Evolutionary conservation across 2,888 invertebrate genomes (phyloP).

Genomic region (Hydrotaea diabolus): DNA sequence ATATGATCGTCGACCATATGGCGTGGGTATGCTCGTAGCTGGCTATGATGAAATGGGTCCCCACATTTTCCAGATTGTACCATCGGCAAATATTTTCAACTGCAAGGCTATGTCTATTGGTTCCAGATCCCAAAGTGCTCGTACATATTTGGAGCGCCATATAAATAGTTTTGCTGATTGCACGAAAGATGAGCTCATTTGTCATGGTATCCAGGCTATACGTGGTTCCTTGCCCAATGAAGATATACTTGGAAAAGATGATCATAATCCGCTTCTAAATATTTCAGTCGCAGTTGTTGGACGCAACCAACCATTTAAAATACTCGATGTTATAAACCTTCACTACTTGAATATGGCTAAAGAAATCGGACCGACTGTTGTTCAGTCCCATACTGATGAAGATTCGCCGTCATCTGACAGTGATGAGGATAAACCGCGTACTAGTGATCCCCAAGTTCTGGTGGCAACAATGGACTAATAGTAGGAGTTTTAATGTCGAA

Average conservation of each 20-base stretch:
- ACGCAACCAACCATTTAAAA: constrained; percentile 89
- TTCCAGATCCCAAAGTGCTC: constrained; percentile 96
- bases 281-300: constrained; percentile 97
- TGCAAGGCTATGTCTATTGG: constrained; percentile 99
- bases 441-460: constrained; percentile 81
- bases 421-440: constrained; percentile 76
- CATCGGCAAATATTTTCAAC: constrained; percentile 98
- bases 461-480: constrained; percentile 80
- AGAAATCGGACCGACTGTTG: constrained; percentile 72
- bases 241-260: constrained; percentile 84
- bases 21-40: constrained; percentile 97
- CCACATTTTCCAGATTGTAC: constrained; percentile 98
- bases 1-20: constrained; percentile 98
- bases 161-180: constrained; percentile 87
- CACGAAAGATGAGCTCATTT: constrained; percentile 91
- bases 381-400: constrained; percentile 74
- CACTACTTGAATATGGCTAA: constrained; percentile 76
- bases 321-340: constrained; percentile 85
- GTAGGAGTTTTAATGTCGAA: background rate
- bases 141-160: constrained; percentile 98
- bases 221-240: constrained; percentile 98
- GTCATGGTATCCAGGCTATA: constrained; percentile 95
- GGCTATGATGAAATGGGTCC: constrained; percentile 97
- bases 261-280: constrained; percentile 74
- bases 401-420: constrained; percentile 78